Evolutionary conservation across 2,113 vertebrate genomes (phyloP), one percentile per base, ranked within the genome.

Genomic region (Pungitius pungitius): DNA sequence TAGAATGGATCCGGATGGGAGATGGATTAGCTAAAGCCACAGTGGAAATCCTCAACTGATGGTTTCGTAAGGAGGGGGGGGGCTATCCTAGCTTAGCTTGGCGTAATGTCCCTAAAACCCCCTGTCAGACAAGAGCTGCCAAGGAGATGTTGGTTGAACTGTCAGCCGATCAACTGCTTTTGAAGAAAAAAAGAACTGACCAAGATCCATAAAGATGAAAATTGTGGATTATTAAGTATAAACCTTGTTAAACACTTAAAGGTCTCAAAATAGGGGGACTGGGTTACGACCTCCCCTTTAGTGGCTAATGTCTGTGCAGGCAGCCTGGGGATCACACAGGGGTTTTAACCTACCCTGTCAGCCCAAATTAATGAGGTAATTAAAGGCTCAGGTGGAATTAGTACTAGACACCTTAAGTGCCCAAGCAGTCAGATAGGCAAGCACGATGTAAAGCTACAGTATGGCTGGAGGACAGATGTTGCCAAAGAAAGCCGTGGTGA

Each of bases 331-430:
- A 92, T 93, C 91, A 89, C 86, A 73, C 82, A 81, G 81, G 81
- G 87, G 89, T 85, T 92, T 92, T 92, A 91, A 92, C 91, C 88
- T 91, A 90, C 80, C 78, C 89, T 91, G 92, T 93, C 91, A 92
- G 85, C 77, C 81, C 90, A 92, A 92, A 92, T 93, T 91, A 93
- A 93, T 92, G 89, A 91, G 90, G 85, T 91, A 91, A 93, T 92
- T 92, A 93, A 90, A 80, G 84, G 90, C 89, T 93, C 85, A 91
- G 89, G 89, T 92, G 90, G 93, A 91, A 92, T 92, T 92, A 91
- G 84, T 84, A 30, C 65, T 64, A 72, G 87, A 91, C 88, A 92
- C 87, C 89, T 91, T 88, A 87, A 83, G 83, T 82, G 88, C 90
- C 91, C 84, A 40, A 88, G 84, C 82, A 73, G 78, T 68, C 77